Evolutionary conservation across 2,797 vertebrate species (phyloP).

Genomic region (Hydrophis major): DNA sequence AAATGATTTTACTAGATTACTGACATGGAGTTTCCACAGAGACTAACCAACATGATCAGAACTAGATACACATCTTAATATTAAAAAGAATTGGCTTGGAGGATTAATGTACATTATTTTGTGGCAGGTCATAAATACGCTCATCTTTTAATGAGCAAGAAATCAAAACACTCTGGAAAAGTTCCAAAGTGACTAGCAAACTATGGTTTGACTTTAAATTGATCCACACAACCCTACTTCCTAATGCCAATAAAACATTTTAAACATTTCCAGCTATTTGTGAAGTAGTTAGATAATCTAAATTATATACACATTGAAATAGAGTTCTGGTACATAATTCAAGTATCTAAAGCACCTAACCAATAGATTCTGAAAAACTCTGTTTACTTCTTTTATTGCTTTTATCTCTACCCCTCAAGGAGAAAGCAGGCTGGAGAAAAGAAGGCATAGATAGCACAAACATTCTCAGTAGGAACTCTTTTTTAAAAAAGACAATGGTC

Average conservation of each 20-base stretch:
- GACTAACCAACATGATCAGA: conserved; percentile 54
- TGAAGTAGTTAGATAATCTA: conserved; percentile 27
- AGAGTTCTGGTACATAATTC: conserved; percentile 56
- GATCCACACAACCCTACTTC: conserved; percentile 18
- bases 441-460: conserved; percentile 33
- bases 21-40: conserved; percentile 56
- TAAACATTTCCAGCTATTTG: conserved; percentile 28
- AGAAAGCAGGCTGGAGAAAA: conserved; percentile 27
- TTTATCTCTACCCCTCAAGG: conserved; percentile 45
- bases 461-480: neutral
- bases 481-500: neutral
- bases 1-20: conserved; percentile 39
- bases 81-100: conserved; percentile 36
- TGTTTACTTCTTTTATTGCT: conserved; percentile 57
- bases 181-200: conserved; percentile 37
- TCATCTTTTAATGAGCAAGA: conserved; percentile 54
- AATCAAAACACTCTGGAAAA: conserved; percentile 31
- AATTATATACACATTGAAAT: conserved; percentile 39
- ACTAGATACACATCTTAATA: conserved; percentile 52
- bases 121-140: conserved; percentile 52
- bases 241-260: conserved; percentile 23
- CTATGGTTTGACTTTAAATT: conserved; percentile 1
- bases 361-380: conserved; percentile 56
- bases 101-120: conserved; percentile 49
- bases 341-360: conserved; percentile 70